A percentile compares a stretch with the other conserved stretches of the same genome.
These are phyloP conservation scores for Caenorhabditis sulstoni DNA, from an alignment of 2,888 invertebrate genomes.

Conservation along the genomic window DNA sequence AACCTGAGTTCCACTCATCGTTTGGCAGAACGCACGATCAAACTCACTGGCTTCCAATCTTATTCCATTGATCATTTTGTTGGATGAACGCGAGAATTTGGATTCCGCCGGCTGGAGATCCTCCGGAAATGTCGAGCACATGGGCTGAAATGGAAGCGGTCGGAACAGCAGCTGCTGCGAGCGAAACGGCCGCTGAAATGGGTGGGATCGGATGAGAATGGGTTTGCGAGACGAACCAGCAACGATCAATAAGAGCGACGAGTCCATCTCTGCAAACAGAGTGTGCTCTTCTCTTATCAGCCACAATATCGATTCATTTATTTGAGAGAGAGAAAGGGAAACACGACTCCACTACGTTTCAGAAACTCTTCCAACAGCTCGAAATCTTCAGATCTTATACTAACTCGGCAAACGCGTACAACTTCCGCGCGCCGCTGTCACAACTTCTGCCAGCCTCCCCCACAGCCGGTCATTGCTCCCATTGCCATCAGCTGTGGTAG, in stretches of 20 bases:
- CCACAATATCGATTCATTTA: too few relatives aligned
- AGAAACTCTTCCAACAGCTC: too few relatives aligned
- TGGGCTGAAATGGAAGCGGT: constrained; percentile 69
- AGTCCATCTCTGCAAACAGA: constrained; percentile 16
- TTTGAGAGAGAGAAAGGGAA: too few relatives aligned
- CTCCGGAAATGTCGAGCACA: constrained; percentile 73
- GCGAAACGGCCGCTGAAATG: constrained; percentile 21
- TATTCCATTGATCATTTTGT: constrained; percentile 59
- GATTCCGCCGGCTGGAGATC: constrained; percentile 68
- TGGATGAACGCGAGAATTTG: constrained; percentile 65
- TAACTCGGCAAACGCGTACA: too few relatives aligned
- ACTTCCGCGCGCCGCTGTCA: too few relatives aligned
- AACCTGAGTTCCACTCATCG: constrained; percentile 50
- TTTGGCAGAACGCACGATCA: background rate
- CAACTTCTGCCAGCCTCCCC: too few relatives aligned
- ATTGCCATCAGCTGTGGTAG: too few relatives aligned
- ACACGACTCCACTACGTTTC: too few relatives aligned
- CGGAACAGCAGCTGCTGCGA: constrained; percentile 20
- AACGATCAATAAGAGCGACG: background rate
- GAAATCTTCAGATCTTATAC: too few relatives aligned
- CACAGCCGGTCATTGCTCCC: too few relatives aligned
- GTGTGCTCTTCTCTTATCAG: background rate
- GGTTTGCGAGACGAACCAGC: constrained; percentile 1
- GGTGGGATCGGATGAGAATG: background rate
- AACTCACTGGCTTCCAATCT: constrained; percentile 55